phyloP scores from a whole-genome alignment of 2,888 invertebrate genomes.

The Buathra laborator region DNA sequence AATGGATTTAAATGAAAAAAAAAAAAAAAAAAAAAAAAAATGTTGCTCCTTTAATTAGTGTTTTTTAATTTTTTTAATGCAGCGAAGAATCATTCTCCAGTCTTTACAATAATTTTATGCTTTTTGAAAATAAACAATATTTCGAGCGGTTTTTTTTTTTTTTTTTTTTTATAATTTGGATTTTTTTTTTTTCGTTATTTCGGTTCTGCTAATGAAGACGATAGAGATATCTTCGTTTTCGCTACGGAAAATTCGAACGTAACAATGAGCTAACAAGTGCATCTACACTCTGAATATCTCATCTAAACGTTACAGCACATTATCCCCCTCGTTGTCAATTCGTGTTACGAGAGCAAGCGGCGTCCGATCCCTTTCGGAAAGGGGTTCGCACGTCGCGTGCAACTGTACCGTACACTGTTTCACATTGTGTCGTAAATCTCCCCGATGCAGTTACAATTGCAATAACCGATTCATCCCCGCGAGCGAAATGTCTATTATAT shows the following conservation, averaged over 20 bases:
- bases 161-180: no score
- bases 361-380: conserved; percentile 47
- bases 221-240: background rate
- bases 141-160: no score
- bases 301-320: conserved; percentile 7
- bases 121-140: no score
- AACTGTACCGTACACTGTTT: conserved; percentile 50
- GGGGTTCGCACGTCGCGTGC: conserved; percentile 53
- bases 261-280: background rate
- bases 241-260: background rate
- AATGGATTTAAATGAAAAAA: no score
- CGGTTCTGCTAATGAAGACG: background rate
- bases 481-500: background rate
- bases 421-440: conserved; percentile 46
- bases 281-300: background rate
- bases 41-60: no score
- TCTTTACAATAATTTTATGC: no score
- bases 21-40: no score
- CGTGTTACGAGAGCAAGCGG: conserved; percentile 63
- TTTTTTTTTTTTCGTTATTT: background rate
- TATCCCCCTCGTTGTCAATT: conserved; percentile 67
- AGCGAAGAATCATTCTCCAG: no score
- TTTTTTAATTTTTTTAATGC: no score
- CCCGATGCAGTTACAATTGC: background rate
- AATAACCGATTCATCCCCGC: background rate